Conservation (phyloP, 2,113 vertebrate species). For the Plecturocebus donacophilus region DNA sequence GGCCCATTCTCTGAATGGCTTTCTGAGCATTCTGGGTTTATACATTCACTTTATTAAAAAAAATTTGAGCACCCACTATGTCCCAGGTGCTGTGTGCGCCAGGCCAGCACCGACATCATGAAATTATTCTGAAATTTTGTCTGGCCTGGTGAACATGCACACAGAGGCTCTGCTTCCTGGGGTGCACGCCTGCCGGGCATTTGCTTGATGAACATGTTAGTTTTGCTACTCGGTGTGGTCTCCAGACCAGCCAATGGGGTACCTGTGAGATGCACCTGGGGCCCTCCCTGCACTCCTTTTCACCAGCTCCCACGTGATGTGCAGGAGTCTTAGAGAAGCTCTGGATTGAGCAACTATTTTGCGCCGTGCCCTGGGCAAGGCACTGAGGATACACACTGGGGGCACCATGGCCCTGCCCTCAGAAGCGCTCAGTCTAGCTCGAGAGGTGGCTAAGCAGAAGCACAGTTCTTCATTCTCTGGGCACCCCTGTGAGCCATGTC, state of each 20-base stretch:
- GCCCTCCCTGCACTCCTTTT: background rate
- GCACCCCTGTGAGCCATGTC: background rate
- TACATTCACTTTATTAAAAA: background rate
- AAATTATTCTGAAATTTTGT: accelerated
- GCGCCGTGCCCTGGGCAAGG: accelerated
- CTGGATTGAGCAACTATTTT: background rate
- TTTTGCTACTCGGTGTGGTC: background rate
- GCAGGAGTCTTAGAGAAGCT: background rate
- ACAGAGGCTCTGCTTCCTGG: no score
- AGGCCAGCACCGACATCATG: background rate
- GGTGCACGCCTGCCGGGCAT: accelerated
- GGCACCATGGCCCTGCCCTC: accelerated
- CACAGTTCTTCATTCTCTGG: background rate
- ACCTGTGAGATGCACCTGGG: background rate
- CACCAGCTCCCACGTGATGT: background rate
- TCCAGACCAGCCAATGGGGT: background rate
- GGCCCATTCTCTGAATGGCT: accelerated
- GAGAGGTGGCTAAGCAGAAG: background rate
- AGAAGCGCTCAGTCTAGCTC: background rate
- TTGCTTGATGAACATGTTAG: no score
- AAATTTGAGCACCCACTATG: background rate
- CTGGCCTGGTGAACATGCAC: accelerated
- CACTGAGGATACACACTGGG: background rate
- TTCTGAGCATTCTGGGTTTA: background rate
- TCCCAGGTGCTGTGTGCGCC: background rate